phyloP scores from a whole-genome alignment of 1,140 invertebrate species.

The Diploscapter pachys region DNA sequence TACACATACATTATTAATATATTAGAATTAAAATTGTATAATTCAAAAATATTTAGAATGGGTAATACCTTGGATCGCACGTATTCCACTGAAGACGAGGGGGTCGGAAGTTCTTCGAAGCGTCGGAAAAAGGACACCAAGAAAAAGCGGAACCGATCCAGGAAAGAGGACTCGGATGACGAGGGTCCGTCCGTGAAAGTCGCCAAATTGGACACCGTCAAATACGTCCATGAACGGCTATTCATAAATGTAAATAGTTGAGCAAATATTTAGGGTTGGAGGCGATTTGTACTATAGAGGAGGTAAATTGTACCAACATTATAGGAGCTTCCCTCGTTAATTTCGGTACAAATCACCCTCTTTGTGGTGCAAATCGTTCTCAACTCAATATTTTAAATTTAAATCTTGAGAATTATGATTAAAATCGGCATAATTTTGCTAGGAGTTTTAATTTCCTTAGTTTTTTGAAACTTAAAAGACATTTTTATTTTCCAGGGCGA shows the following conservation, averaged over 20 bases:
- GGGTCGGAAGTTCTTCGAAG: not conserved
- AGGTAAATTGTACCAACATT: no score
- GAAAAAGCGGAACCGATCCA: not conserved
- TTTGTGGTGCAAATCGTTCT: not conserved
- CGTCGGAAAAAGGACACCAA: not conserved
- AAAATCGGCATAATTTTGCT: not conserved
- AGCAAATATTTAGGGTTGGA: not conserved
- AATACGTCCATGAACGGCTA: constrained; percentile 11
- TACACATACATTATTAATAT: no score
- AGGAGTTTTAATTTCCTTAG: not conserved
- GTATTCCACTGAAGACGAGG: not conserved
- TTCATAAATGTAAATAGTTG: constrained; percentile 5
- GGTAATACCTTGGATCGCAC: constrained; percentile 13
- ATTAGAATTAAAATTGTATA: no score
- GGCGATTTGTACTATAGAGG: no score
- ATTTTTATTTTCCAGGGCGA: constrained; percentile 3
- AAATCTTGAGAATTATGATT: not conserved
- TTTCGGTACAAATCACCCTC: not conserved
- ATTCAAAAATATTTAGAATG: constrained; percentile 1
- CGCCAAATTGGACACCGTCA: constrained; percentile 15
- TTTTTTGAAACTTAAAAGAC: not conserved
- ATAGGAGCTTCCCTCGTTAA: not conserved
- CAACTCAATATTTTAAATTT: not conserved
- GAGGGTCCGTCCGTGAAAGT: not conserved
- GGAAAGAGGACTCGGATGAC: not conserved